Evolutionary conservation across 2,888 invertebrate genomes (phyloP).

Genomic region (Lordiphosa fenestrarum): DNA sequence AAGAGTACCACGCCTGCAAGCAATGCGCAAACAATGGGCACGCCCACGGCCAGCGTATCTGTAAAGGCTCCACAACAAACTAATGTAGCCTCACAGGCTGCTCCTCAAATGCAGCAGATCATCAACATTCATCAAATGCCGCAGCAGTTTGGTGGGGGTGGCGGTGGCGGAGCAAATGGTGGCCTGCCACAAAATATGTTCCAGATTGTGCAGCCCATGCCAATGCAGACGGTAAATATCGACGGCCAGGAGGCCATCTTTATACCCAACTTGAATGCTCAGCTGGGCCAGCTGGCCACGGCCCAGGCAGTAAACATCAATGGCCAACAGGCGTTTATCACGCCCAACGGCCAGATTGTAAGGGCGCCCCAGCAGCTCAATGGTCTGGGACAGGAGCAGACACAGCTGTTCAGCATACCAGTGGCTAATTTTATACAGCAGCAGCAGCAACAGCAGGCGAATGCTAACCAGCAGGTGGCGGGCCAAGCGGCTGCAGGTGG

Average conservation of each 20-base stretch:
- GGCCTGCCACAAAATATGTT: slow-evolving; percentile 78
- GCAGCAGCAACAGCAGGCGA: slow-evolving; percentile 81
- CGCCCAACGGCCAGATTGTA: slow-evolving; percentile 86
- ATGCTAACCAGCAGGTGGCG: slow-evolving; percentile 85
- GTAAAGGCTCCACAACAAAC: slow-evolving; percentile 55
- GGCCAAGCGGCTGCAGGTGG: slow-evolving; percentile 18
- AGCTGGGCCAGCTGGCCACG: slow-evolving; percentile 77
- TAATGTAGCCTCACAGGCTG: slow-evolving; percentile 14
- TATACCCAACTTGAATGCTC: slow-evolving; percentile 88
- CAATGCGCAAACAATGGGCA: slow-evolving; percentile 32
- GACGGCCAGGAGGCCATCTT: slow-evolving; percentile 96
- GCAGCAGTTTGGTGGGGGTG: slow-evolving; percentile 57
- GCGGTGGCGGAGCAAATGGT: slow-evolving; percentile 23
- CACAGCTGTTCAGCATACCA: slow-evolving; percentile 83
- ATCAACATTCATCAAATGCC: slow-evolving; percentile 76
- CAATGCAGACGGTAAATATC: slow-evolving; percentile 93
- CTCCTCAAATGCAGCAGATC: slow-evolving; percentile 72
- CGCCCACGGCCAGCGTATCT: slow-evolving; percentile 45
- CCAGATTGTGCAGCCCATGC: slow-evolving; percentile 83
- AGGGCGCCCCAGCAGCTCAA: slow-evolving; percentile 82
- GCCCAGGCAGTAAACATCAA: slow-evolving; percentile 82
- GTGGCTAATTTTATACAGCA: slow-evolving; percentile 43
- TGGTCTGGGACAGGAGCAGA: slow-evolving; percentile 78
- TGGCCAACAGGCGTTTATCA: slow-evolving; percentile 82
- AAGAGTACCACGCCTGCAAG: slow-evolving; percentile 55